A percentile compares a stretch with the other conserved stretches of the same genome.
Evolutionary conservation across 2,797 vertebrate species (phyloP).

Genomic region (Sebastes miniatus): DNA sequence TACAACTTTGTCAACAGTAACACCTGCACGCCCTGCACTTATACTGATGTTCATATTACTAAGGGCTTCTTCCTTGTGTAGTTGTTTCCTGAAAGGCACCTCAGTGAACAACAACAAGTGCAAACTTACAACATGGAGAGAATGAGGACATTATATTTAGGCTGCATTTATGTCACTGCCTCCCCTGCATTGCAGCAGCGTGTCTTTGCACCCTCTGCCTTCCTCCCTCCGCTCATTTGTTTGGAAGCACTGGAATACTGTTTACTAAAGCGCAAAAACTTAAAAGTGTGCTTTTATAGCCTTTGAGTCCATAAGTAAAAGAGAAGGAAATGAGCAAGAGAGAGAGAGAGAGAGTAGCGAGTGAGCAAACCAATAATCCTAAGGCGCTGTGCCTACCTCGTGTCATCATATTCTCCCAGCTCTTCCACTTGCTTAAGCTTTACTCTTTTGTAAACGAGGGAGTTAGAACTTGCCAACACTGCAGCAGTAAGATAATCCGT

Average conservation of each 20-base stretch:
- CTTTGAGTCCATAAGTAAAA: constrained; percentile 30
- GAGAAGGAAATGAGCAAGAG: constrained; percentile 12
- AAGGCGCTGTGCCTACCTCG: constrained; percentile 21
- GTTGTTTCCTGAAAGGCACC: background rate
- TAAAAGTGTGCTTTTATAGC: constrained; percentile 18
- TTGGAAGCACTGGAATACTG: background rate
- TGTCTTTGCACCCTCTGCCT: constrained; percentile 22
- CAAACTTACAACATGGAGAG: background rate
- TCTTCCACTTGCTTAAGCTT: constrained; percentile 26
- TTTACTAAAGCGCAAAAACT: constrained; percentile 23
- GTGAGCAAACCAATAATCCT: constrained; percentile 44
- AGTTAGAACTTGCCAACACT: constrained; percentile 55
- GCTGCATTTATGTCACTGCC: constrained; percentile 23
- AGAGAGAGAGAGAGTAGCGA: background rate
- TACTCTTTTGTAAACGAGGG: constrained; percentile 48
- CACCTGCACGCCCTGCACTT: background rate
- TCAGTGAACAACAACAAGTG: background rate
- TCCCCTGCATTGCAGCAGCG: constrained; percentile 54
- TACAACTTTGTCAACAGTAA: background rate
- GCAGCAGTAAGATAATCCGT: constrained; percentile 64
- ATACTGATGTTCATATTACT: background rate
- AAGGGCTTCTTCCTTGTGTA: background rate
- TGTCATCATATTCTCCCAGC: constrained; percentile 41
- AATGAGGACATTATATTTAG: constrained; percentile 49
- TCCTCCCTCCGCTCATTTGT: constrained; percentile 20